Evolutionary conservation across 2,888 invertebrate species (phyloP), one percentile per base, ranked within the genome.

Genomic region (Belgica antarctica): DNA sequence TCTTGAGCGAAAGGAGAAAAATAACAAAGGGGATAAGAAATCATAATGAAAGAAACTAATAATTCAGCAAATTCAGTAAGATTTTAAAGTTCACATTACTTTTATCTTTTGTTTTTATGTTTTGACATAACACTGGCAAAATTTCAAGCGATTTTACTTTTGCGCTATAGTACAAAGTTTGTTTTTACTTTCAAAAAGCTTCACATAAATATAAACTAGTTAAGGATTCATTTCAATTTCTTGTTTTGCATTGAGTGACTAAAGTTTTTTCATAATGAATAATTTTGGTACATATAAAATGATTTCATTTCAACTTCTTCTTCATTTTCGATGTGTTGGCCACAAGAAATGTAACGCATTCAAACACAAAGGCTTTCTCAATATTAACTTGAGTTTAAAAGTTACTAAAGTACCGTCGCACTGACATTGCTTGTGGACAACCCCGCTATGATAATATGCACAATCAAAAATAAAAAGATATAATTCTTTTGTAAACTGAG

Each of bases 121-220:
- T 52, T 52, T 52, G 22, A 17, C 19, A 52, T 52, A 52, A 52
- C 52, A 52, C 52, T 41, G 52, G 52, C 22, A 52, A 52, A 52
- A 19, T 52, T 3, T 52, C 52, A 52, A 52, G 52, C 52, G 52
- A 52, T 4, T 22, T 41, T 41, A 41, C 41, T 41, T 52, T 5
- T 52, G 52, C 52, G 41, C 41, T 41, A 41, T 41, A 22, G 22
- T 52, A 52, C 52, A 52, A 17, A 12, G 2, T 52, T 19, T n/a
- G n/a, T n/a, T 12, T 52, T 52, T 22, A 52, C 52, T 52, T 52
- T 52, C 52, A 52, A 52, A 52, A 52, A 52, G 52, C 52, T 52
- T 52, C 22, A 52, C 52, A 52, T 52, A 52, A 52, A 52, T 52
- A 52, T 52, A 52, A n/a, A 52, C 52, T 52, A 52, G 19, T 52